These are phyloP conservation scores for Sylvia borin DNA, from an alignment of 2,797 vertebrate species.

Conservation along the genomic window DNA sequence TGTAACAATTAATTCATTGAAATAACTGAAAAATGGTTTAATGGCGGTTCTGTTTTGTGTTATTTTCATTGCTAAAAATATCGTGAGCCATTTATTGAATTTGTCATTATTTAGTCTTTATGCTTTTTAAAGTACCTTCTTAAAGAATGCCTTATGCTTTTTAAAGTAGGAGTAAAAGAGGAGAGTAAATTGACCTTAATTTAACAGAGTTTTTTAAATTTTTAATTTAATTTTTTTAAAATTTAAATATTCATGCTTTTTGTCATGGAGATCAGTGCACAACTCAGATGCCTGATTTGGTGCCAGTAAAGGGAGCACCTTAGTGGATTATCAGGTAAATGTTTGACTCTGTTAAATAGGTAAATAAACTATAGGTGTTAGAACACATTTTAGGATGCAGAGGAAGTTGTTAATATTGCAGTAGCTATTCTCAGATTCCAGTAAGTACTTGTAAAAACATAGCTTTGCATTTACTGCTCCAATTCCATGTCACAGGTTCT, in stretches of 20 bases:
- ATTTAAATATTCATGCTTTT: not conserved
- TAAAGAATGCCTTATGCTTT: slow-evolving; percentile 10
- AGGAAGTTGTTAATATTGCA: not conserved
- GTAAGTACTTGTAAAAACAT: not conserved
- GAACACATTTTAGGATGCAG: not conserved
- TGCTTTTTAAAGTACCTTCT: slow-evolving; percentile 31
- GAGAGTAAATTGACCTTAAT: slow-evolving; percentile 4
- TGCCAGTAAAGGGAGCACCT: slow-evolving; percentile 20
- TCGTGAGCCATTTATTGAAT: not conserved
- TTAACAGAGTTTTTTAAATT: not conserved
- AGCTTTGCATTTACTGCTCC: not conserved
- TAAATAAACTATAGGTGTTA: not conserved
- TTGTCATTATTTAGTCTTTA: slow-evolving; percentile 21
- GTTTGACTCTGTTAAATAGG: slow-evolving; percentile 15
- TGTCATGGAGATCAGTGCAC: slow-evolving; percentile 33
- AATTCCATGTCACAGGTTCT: not conserved
- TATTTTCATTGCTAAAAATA: not conserved
- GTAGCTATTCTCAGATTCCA: not conserved
- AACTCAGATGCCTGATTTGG: not conserved
- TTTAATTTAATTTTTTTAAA: too few species aligned
- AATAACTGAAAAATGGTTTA: not conserved
- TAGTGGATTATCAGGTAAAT: not conserved
- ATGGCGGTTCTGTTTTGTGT: not conserved
- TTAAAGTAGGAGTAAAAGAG: not conserved
- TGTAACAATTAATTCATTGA: not conserved